Evolutionary conservation across 2,113 vertebrate species (phyloP).

Genomic region (Daphoenositta chrysoptera): DNA sequence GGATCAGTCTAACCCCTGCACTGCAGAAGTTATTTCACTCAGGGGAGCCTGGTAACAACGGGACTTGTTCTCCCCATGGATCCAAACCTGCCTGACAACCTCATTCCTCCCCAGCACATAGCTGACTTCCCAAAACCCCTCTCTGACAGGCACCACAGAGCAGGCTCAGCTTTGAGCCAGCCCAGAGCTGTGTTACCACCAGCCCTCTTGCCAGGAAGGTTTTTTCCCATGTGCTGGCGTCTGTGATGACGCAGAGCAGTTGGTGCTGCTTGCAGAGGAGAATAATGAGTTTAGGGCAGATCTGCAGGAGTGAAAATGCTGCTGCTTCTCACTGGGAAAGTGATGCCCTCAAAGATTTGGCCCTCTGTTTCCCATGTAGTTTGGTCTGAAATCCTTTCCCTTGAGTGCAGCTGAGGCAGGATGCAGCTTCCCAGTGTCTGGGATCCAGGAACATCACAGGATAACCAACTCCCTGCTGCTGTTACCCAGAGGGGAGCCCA

Average conservation of each 20-base stretch:
- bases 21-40: background rate
- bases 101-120: background rate
- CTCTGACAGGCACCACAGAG: background rate
- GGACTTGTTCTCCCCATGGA: background rate
- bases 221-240: rapidly evolving
- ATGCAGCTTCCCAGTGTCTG: background rate
- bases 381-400: background rate
- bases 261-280: background rate
- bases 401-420: background rate
- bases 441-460: background rate
- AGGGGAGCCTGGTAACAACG: background rate
- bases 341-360: background rate
- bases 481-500: background rate
- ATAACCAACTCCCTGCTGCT: too few relatives aligned
- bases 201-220: background rate
- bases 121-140: background rate
- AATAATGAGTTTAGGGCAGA: background rate
- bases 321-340: background rate
- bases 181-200: background rate
- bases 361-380: background rate
- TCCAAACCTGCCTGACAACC: background rate
- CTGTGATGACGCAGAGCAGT: background rate
- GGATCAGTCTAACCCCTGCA: background rate
- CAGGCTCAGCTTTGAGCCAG: background rate
- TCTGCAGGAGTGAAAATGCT: background rate